phyloP scores from a whole-genome alignment of 2,797 vertebrate species.

The Mycteria americana region DNA sequence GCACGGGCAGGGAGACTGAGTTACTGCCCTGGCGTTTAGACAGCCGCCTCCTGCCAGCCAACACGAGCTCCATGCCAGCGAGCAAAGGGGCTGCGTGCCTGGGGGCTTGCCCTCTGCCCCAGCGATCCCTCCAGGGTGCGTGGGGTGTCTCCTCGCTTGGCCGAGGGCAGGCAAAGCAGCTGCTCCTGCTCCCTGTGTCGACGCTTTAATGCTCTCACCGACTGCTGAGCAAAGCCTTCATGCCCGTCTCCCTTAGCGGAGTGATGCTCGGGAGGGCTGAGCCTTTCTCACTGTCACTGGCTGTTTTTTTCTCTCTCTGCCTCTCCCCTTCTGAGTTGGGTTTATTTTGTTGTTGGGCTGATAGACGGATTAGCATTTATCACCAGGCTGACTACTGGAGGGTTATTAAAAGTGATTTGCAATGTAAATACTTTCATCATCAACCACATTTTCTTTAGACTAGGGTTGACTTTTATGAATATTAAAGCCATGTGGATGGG shows the following conservation, averaged over 20 bases:
- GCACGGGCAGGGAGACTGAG: fast-evolving
- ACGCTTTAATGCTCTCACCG: neutral
- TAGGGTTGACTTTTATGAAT: constrained; percentile 50
- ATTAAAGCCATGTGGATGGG: constrained; percentile 33
- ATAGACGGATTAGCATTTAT: constrained; percentile 62
- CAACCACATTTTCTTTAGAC: constrained; percentile 52
- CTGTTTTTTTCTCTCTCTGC: neutral
- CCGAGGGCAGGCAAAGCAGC: neutral
- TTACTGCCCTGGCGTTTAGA: neutral
- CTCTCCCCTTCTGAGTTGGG: neutral
- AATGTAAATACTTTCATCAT: constrained; percentile 69
- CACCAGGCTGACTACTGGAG: constrained; percentile 53
- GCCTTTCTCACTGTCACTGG: neutral
- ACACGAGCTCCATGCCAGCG: neutral
- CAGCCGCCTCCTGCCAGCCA: neutral
- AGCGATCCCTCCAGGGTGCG: fast-evolving
- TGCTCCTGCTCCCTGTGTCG: neutral
- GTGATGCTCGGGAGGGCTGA: neutral
- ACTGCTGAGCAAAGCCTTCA: neutral
- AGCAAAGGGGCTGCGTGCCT: neutral
- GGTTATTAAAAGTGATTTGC: constrained; percentile 64
- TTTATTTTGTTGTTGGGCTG: constrained; percentile 40
- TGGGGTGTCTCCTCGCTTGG: neutral
- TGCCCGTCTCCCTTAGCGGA: fast-evolving
- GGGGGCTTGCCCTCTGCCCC: fast-evolving